These are phyloP conservation scores for Leucoraja erinaceus DNA, from an alignment of 2,113 vertebrate species.

Conservation along the genomic window DNA sequence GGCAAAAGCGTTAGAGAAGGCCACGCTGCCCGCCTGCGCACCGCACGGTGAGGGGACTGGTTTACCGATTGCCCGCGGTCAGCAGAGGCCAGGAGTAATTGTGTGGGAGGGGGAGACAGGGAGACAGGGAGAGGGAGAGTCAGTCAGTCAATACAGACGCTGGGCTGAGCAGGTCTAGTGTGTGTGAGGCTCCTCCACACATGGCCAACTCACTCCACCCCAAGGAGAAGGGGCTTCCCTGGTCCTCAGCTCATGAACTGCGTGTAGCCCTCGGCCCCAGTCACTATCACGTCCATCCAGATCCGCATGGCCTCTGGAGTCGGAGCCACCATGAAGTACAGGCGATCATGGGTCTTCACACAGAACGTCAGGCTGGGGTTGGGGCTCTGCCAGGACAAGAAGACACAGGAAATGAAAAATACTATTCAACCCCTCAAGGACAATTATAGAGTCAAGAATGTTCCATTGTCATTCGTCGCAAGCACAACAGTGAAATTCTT, in stretches of 20 bases:
- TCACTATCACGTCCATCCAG: slow-evolving; percentile 98
- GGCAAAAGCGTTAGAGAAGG: background rate
- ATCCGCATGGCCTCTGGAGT: slow-evolving; percentile 93
- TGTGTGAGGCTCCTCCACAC: background rate
- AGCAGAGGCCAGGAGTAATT: background rate
- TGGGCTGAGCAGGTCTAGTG: background rate
- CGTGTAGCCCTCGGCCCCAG: slow-evolving; percentile 91
- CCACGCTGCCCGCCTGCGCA: too few relatives aligned
- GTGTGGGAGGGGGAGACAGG: background rate
- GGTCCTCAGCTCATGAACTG: slow-evolving; percentile 81
- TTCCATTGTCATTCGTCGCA: background rate
- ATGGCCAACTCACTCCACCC: background rate
- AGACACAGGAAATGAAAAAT: too few relatives aligned
- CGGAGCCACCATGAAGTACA: slow-evolving; percentile 92
- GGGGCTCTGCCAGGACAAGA: slow-evolving; percentile 67
- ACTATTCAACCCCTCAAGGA: background rate
- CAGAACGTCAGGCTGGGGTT: slow-evolving; percentile 90
- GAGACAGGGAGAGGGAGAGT: background rate
- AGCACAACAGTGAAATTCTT: too few relatives aligned
- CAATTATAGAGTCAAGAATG: background rate
- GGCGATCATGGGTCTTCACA: slow-evolving; percentile 91
- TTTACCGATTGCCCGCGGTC: background rate
- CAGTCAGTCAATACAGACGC: background rate
- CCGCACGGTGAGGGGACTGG: background rate
- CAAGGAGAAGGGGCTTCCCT: background rate